Evolutionary conservation across 2,888 invertebrate species (phyloP).

Genomic region (Arge pagana): DNA sequence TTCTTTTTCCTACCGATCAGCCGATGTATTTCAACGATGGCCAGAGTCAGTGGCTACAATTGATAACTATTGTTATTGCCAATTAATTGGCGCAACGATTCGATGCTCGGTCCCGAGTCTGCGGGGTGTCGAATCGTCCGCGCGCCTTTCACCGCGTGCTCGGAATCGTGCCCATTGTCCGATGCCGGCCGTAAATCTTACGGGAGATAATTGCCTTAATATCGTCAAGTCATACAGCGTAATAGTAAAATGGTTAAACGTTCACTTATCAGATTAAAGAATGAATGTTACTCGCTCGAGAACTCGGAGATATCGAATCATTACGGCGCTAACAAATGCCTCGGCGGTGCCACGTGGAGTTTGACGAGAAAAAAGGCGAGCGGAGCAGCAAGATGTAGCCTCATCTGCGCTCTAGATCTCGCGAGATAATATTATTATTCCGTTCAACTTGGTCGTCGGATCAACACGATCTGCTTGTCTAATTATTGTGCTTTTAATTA

Average conservation of each 20-base stretch:
- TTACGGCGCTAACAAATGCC: no score
- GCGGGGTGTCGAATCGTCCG: constrained; percentile 45
- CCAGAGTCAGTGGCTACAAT: no score
- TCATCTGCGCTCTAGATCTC: constrained; percentile 13
- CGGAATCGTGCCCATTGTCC: constrained; percentile 53
- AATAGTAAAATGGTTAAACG: constrained; percentile 43
- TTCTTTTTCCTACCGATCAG: no score
- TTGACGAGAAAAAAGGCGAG: constrained; percentile 3
- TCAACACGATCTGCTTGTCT: no score
- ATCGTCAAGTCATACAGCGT: constrained; percentile 47
- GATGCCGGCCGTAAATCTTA: constrained; percentile 43
- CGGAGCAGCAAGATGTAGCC: no score
- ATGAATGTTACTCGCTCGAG: constrained; percentile 8
- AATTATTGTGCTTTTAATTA: no score
- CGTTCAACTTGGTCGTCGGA: no score
- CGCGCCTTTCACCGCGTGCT: constrained; percentile 46
- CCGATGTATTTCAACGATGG: no score
- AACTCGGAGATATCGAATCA: constrained; percentile 10
- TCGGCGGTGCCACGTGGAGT: constrained; percentile 17
- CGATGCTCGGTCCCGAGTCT: constrained; percentile 8
- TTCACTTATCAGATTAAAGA: constrained; percentile 15
- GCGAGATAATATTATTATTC: no score
- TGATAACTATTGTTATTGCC: background rate
- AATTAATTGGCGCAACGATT: constrained; percentile 3
- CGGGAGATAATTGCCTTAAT: constrained; percentile 50